Percentiles rank a stretch among this genome's conserved stretches.
These are phyloP conservation scores for Drosophila helvetica DNA, from an alignment of 2,888 invertebrate genomes.

Conservation along the genomic window DNA sequence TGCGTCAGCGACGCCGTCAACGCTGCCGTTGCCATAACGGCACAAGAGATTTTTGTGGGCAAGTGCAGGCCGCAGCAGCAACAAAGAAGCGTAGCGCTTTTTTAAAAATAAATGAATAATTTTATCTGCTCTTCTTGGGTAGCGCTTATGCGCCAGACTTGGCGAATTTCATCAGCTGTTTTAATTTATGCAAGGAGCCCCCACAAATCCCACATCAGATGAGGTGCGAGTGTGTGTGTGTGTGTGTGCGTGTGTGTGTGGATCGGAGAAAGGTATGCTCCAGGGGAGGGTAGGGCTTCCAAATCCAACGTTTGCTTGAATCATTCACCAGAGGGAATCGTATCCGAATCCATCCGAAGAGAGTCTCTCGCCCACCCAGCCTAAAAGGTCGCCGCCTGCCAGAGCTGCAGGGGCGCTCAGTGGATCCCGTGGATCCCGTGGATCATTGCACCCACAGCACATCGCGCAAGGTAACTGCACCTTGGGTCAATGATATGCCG, in stretches of 20 bases:
- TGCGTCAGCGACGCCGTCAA: conserved; percentile 3
- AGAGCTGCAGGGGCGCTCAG: conserved; percentile 38
- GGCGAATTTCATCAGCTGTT: conserved; percentile 75
- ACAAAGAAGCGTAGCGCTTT: conserved; percentile 20
- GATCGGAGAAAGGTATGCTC: conserved; percentile 7
- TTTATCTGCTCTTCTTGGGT: conserved; percentile 34
- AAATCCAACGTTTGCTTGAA: too few relatives aligned
- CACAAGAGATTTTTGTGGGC: conserved; percentile 25
- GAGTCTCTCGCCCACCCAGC: background rate
- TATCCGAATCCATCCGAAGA: background rate
- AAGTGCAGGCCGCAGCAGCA: conserved; percentile 22
- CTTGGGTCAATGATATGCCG: conserved; percentile 69
- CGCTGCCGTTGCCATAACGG: conserved; percentile 37
- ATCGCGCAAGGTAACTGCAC: conserved; percentile 69
- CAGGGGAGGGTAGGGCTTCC: too few relatives aligned
- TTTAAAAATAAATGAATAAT: conserved; percentile 66
- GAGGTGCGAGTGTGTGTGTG: conserved; percentile 7
- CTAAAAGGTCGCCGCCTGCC: conserved; percentile 20
- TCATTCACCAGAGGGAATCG: too few relatives aligned
- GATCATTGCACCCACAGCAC: conserved; percentile 33
- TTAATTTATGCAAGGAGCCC: conserved; percentile 71
- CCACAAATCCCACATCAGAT: conserved; percentile 1
- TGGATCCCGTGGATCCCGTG: conserved; percentile 8
- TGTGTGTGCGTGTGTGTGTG: background rate
- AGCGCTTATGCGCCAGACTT: conserved; percentile 68